Conservation (phyloP, 1,140 invertebrate species). For the Cydia pomonella region DNA sequence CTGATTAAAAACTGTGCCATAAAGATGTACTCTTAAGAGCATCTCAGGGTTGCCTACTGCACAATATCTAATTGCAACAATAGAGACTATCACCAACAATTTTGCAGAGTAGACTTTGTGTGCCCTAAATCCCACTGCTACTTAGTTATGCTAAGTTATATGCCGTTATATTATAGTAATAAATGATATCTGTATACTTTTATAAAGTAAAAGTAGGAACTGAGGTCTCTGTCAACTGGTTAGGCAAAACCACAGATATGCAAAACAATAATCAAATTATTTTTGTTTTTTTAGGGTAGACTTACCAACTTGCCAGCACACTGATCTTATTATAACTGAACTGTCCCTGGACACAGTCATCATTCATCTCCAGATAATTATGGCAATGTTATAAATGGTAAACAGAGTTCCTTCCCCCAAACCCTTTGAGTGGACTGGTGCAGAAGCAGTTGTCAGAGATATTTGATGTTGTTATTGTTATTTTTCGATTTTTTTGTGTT, state of each 20-base stretch:
- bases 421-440: background rate
- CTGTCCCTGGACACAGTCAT: no score
- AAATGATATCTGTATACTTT: constrained; percentile 16
- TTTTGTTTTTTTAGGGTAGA: background rate
- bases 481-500: constrained; percentile 40
- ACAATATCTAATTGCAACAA: background rate
- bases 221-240: background rate
- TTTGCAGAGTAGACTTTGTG: background rate
- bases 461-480: constrained; percentile 28
- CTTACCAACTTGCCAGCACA: no score
- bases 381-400: no score
- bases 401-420: no score
- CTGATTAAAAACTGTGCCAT: background rate
- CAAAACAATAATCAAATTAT: background rate
- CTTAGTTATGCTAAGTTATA: background rate
- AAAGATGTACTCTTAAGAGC: background rate
- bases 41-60: background rate
- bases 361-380: no score
- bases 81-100: no score
- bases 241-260: background rate
- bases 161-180: background rate
- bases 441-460: background rate
- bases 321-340: no score
- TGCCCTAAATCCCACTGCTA: background rate
- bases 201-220: constrained; percentile 11